Base-by-base conservation (phyloP, 2,888 invertebrate species). In the Vanessa cardui region DNA sequence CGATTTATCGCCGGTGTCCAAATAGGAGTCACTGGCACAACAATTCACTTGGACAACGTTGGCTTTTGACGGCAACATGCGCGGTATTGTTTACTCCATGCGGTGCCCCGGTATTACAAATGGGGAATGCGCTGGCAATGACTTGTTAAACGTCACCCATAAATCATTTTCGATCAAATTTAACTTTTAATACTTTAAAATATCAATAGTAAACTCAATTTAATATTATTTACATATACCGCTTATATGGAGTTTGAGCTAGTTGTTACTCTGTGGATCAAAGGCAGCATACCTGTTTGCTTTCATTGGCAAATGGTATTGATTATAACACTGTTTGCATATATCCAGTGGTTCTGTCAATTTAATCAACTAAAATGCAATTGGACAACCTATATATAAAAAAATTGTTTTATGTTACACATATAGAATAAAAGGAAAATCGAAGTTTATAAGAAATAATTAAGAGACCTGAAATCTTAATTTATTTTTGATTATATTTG, bases 1-100 rank as follows among this genome's bases (percentile, higher is more conserved):
- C 83, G 83, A 92, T 91, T 91, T 92, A 92, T 91, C 79, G 83
- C 79, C 79, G 73, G 76, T 80, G 80, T 78, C 77, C 77, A 68
- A 71, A 66, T 69, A 66, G 70, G 52, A 71, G 71, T 68, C 70
- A 66, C 70, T 70, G 66, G 73, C 65, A 72, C 71, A 84, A 86
- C 86, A 87, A 87, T 89, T 85, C 88, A 85, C 83, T 84, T 76
- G 83, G 80, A 80, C 83, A 83, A 78, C 79, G 77, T 62, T 56
- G 79, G 82, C 82, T 78, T 84, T 83, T 83, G 85, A 84, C 79
- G 82, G 79, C 73, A 77, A 76, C 79, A 79, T 77, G 76, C 77
- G 77, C 74, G 76, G 74, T 76, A 82, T 84, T 84, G 84, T 83
- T 79, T 69, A 58, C 66, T 67, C 44, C 61, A 65, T 66, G 46